These are phyloP conservation scores for Actinemys pallida DNA, from an alignment of 2,113 vertebrate genomes.

Conservation along the genomic window DNA sequence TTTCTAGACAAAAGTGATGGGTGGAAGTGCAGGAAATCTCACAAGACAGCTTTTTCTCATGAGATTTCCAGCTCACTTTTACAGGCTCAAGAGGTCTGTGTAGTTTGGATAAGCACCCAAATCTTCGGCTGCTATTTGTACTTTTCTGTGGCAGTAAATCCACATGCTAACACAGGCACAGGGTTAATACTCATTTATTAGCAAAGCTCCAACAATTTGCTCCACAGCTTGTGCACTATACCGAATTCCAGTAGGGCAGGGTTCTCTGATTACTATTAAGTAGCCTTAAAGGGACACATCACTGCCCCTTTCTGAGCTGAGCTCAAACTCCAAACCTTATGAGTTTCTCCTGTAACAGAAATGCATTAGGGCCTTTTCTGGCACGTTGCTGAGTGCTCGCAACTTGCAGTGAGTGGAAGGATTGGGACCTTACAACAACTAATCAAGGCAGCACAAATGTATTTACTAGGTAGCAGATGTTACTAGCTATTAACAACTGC, in stretches of 20 bases:
- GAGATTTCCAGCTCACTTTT: not conserved
- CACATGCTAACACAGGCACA: fast-evolving
- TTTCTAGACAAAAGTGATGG: not conserved
- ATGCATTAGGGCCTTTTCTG: not conserved
- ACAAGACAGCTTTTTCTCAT: not conserved
- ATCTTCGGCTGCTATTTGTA: not conserved
- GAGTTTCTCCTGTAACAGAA: not conserved
- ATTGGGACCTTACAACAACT: not conserved
- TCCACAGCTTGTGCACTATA: not conserved
- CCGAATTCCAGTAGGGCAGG: not conserved
- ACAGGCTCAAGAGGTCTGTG: not conserved
- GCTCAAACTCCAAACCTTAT: not conserved
- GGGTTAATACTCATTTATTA: not conserved
- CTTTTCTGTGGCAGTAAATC: fast-evolving
- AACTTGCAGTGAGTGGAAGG: not conserved
- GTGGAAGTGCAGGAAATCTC: not conserved
- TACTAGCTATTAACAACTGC: not conserved
- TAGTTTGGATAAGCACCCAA: not conserved
- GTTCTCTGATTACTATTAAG: not conserved
- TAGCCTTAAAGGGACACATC: not conserved
- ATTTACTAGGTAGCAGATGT: too few species aligned
- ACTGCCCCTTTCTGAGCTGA: not conserved
- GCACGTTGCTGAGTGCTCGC: not conserved
- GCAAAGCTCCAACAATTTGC: not conserved
- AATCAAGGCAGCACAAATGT: slow-evolving; percentile 3